Base-by-base conservation (phyloP, 2,888 invertebrate species). In the Cephus sareptanus region DNA sequence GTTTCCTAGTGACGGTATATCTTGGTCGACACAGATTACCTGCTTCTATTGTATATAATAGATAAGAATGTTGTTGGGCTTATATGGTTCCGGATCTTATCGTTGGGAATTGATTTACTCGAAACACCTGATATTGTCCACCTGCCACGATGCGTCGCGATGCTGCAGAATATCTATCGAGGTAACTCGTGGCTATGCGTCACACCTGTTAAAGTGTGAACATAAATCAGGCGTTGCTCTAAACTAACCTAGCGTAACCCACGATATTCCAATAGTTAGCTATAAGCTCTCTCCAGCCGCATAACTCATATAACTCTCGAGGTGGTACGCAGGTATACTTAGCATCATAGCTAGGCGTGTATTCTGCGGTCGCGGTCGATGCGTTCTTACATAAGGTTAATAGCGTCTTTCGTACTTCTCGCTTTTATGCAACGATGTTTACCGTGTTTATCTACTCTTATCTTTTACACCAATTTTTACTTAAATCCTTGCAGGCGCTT, bases 181-280 rank as follows among this genome's bases (percentile, higher is more conserved):
- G 74, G 76, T 76, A 74, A 78, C 78, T 78, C 76, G 76, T 73
- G 78, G 78, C 78, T 73, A 35, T 76, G 78, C 78, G 78, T 78
- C 76, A 76, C 78, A 78, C 78, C 78, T 78, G 76, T 78, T 78
- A 78, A 78, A 79, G 76, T 74, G 79, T 76, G 76, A 74, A 74
- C 79, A 79, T 79, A 79, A 79, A 77, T 79, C 79, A 79, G 79
- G 37, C 74, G 76, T 77, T 76, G 76, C 73, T 79, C 79, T 76
- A 79, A 76, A 79, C 79, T 79, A 77, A 79, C 79, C 74, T 76
- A 76, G 76, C 79, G 76, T 73, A 79, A 79, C 79, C 79, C 74
- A 77, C 79, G 76, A 79, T 79, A 70, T 79, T 76, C 79, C 79
- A 76, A 79, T 74, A 74, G 73, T 79, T 77, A 74, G 76, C 76